These are phyloP conservation scores for Leptoteleia sp. DNA, from an alignment of 1,140 invertebrate genomes.

Conservation along the genomic window DNA sequence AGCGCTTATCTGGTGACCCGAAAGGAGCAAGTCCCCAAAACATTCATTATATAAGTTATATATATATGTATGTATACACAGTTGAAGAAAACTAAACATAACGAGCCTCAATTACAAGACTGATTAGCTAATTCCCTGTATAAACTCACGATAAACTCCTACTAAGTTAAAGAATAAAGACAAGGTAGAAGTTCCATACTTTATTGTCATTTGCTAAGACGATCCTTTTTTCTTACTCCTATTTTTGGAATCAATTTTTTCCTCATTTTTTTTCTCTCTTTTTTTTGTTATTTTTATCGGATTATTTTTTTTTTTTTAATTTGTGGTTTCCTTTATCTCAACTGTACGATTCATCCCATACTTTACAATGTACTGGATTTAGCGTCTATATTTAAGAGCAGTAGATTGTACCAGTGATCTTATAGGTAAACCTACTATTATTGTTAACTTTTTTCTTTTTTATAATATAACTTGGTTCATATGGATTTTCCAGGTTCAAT, in stretches of 20 bases:
- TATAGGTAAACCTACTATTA: constrained; percentile 69
- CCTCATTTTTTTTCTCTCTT: too few relatives aligned
- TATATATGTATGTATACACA: constrained; percentile 68
- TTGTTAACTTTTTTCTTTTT: constrained; percentile 55
- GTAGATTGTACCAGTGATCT: constrained; percentile 73
- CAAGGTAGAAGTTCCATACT: constrained; percentile 76
- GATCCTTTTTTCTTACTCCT: constrained; percentile 61
- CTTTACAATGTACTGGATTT: constrained; percentile 64
- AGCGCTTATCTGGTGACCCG: too few relatives aligned
- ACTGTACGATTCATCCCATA: constrained; percentile 61
- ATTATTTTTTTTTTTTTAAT: constrained; percentile 16
- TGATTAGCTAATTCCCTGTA: constrained; percentile 81
- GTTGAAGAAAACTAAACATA: constrained; percentile 76
- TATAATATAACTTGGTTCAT: too few relatives aligned
- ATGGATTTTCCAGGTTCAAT: constrained; percentile 30
- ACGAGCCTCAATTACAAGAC: constrained; percentile 81
- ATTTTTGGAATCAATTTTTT: too few relatives aligned
- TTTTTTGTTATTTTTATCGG: too few relatives aligned
- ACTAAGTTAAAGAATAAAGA: constrained; percentile 76
- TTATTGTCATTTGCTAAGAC: constrained; percentile 67
- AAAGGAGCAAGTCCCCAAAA: too few relatives aligned
- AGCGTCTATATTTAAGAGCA: constrained; percentile 59
- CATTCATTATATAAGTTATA: too few relatives aligned
- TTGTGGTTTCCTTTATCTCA: constrained; percentile 41
- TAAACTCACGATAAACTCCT: constrained; percentile 77